Base-by-base conservation (phyloP, 2,113 vertebrate species). In the Cavia aperea region DNA sequence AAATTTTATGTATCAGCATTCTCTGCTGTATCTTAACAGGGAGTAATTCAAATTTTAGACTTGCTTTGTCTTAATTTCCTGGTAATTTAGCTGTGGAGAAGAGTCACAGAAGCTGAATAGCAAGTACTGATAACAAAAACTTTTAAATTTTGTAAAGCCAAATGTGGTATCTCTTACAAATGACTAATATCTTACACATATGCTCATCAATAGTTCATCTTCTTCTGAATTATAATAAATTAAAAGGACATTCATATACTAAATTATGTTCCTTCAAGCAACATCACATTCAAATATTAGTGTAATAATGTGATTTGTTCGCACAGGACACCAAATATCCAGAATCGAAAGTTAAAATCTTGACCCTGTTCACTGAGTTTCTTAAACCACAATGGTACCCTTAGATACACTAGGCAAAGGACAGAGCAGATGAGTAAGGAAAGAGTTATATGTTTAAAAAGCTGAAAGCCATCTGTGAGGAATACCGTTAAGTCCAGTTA, bases 41-140 rank as follows among this genome's bases (percentile, higher is more conserved):
- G 88, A 94, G 84, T 94, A 89, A 94, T 70, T 95, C 65, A 86
- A 82, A 93, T 85, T 93, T 88, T 31, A 92, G n/a, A 94, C 92
- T 60, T 63, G 14, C 18, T 89, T 54, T 92, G 66, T 43, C 91
- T 90, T 94, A 63, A 85, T 93, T 94, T 94, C 85, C 81, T 33
- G 68, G 77, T 8, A 91, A 15, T 60, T 93, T 66, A 84, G 62
- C 88, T 93, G 56, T 63, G 75, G 63, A 24, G 56, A 63, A 78
- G n/a, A 90, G 6, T 78, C 36, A 56, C 60, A 56, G 88, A 54
- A 56, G n/a, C 84, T 87, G 86, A 94, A 84, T 46, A 54, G 0
- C 36, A 66, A 94, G 36, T 89, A n/a, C 24, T 92, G 4, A 39
- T 70, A 65, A 89, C 2, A 89, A 90, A 84, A 88, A 83, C 3